Base-by-base conservation (phyloP, 2,797 vertebrate species). In the Xenops minutus region DNA sequence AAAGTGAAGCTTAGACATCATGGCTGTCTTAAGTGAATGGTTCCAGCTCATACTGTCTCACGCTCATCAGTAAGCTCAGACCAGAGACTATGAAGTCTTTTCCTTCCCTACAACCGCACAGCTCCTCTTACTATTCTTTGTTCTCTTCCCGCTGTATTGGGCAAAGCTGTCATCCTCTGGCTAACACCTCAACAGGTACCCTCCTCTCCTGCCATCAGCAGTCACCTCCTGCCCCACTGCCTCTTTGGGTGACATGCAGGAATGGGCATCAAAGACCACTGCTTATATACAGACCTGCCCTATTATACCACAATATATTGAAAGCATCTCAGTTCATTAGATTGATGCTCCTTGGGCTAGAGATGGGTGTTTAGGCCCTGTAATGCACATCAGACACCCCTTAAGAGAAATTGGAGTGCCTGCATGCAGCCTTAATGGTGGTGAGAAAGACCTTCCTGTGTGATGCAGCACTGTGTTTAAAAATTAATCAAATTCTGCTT, bases 381-480 rank as follows among this genome's bases (percentile, higher is more conserved):
- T 29, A 59, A n/a, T 32, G 44, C 55, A 44, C 48, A 41, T 81
- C 63, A 58, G 19, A 59, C 5, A 14, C n/a, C 15, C 63, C 34
- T 54, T 26, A 34, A 44, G 49, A 78, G 81, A 54, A 85, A 22
- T 14, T 18, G 26, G 36, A 58, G n/a, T 59, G 17, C 61, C 81
- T n/a, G 29, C 0, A 0, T 75, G 59, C 30, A 32, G 54, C 32
- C 30, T 56, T 51, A 43, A 7, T 18, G 20, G 39, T 2, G 2
- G 18, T 22, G 49, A 72, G 66, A 80, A 83, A 29, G 49, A 30
- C 22, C 62, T 58, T 10, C 12, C 21, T 44, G 29, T 30, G 23
- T 48, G 46, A 24, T 48, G 23, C 23, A 24, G 46, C 46, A 24
- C 46, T 48, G 23, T 48, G 46, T 48, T 48, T 48, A 24, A 48